phyloP scores from a whole-genome alignment of 2,113 vertebrate species.

The Notarius quadriscutis region DNA sequence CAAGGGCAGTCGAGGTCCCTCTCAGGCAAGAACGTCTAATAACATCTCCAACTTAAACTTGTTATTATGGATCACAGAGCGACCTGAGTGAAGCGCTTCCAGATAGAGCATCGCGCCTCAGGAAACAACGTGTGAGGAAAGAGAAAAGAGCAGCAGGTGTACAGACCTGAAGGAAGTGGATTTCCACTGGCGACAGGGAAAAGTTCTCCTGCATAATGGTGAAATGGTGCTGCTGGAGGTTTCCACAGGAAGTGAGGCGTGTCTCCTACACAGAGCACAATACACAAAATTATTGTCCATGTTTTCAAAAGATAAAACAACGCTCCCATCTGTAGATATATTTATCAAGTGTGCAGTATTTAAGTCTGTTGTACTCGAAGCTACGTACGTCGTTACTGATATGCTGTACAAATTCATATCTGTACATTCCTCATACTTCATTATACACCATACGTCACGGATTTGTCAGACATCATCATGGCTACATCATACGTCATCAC shows the following conservation, averaged over 20 bases:
- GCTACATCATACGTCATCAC: not conserved
- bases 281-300: not conserved
- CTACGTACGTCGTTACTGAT: not conserved
- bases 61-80: not conserved
- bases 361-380: not conserved
- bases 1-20: not conserved
- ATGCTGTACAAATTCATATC: too few species aligned
- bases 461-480: not conserved
- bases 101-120: not conserved
- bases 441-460: too few species aligned
- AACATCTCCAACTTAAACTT: not conserved
- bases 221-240: constrained; percentile 55
- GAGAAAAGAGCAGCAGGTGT: constrained; percentile 32
- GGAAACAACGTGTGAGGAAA: not conserved
- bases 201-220: constrained; percentile 61
- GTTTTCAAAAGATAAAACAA: not conserved
- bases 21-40: not conserved
- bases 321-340: not conserved
- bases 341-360: not conserved
- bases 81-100: not conserved
- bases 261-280: constrained; percentile 59
- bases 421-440: too few species aligned
- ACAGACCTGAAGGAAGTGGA: constrained; percentile 73
- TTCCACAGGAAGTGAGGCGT: constrained; percentile 68
- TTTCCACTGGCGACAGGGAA: constrained; percentile 71